These are phyloP conservation scores for Paradisaea rubra DNA, from an alignment of 2,113 vertebrate genomes.

Conservation along the genomic window DNA sequence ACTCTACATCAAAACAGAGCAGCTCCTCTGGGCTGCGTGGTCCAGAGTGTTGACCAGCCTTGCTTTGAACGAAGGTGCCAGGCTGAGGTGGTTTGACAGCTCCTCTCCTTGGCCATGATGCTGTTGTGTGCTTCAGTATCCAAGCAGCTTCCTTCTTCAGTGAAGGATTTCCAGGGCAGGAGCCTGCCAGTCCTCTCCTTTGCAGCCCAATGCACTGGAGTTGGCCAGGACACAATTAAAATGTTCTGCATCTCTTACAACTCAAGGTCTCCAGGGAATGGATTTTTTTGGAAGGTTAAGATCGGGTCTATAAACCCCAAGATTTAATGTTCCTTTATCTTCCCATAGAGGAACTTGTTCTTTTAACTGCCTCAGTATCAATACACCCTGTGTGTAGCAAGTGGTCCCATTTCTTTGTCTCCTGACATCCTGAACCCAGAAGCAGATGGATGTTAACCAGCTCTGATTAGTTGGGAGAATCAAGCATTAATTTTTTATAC, in stretches of 20 bases:
- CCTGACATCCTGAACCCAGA: constrained; percentile 58
- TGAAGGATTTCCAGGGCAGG: neutral
- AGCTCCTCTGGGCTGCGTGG: fast-evolving
- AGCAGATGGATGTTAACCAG: constrained; percentile 69
- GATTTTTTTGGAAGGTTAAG: neutral
- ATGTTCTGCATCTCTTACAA: constrained; percentile 6
- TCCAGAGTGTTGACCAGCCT: neutral
- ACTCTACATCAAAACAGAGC: neutral
- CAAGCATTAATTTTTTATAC: constrained; percentile 77
- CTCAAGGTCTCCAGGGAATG: neutral
- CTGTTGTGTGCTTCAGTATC: neutral
- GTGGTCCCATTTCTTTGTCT: constrained; percentile 51
- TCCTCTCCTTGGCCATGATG: neutral
- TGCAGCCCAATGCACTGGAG: neutral
- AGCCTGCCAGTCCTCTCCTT: neutral
- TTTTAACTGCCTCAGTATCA: constrained; percentile 15
- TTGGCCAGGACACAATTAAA: neutral
- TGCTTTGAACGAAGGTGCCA: neutral
- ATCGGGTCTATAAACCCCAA: constrained; percentile 26
- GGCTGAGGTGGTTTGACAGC: neutral
- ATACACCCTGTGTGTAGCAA: constrained; percentile 9
- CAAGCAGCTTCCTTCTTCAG: neutral
- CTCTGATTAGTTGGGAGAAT: constrained; percentile 71
- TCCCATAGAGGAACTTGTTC: neutral
- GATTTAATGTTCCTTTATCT: constrained; percentile 26